phyloP scores from a whole-genome alignment of 2,888 invertebrate species.

The Lasioglossum oenotherae region DNA sequence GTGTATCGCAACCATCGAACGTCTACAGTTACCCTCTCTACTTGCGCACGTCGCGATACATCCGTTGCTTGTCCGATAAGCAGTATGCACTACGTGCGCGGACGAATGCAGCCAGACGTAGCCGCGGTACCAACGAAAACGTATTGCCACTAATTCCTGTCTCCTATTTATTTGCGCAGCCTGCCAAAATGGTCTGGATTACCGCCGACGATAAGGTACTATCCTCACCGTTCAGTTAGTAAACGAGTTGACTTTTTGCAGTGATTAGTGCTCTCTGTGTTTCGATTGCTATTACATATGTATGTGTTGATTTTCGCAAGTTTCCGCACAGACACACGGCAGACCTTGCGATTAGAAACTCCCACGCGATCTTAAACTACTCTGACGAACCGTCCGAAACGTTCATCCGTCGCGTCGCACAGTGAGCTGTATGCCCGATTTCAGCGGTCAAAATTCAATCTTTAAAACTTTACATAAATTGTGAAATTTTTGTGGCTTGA shows the following conservation, averaged over 20 bases:
- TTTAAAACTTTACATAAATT: too few relatives aligned
- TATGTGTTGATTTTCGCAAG: neutral
- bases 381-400: neutral
- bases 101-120: constrained; percentile 42
- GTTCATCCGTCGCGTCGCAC: too few relatives aligned
- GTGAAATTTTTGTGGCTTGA: too few relatives aligned
- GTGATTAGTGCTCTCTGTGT: constrained; percentile 6
- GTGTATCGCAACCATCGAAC: constrained; percentile 22
- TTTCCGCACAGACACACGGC: neutral
- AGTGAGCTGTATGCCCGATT: too few relatives aligned
- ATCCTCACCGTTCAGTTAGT: constrained; percentile 26
- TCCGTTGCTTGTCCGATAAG: constrained; percentile 43
- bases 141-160: constrained; percentile 76
- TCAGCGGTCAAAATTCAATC: too few relatives aligned
- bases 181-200: constrained; percentile 83
- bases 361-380: neutral
- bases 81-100: constrained; percentile 28
- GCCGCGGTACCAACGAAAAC: constrained; percentile 37
- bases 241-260: constrained; percentile 12
- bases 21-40: constrained; percentile 38
- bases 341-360: neutral
- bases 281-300: neutral
- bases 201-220: constrained; percentile 83
- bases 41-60: constrained; percentile 47
- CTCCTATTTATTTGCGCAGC: constrained; percentile 83